These are phyloP conservation scores for Drosophila pseudotakahashii DNA, from an alignment of 2,888 invertebrate species.

Conservation along the genomic window DNA sequence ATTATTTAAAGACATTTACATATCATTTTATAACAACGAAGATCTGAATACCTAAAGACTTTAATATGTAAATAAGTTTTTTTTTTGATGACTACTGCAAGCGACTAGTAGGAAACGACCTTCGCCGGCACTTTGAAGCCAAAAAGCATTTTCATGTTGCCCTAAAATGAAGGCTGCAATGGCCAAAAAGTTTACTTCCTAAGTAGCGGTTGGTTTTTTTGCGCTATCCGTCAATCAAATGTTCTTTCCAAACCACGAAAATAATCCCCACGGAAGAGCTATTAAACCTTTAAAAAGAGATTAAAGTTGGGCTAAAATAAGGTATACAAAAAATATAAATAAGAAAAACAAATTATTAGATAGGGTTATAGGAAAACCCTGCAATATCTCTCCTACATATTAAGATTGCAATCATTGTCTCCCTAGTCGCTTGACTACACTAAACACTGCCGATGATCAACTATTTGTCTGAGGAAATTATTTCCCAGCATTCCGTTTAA, in stretches of 20 bases:
- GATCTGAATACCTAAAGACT: too few species aligned
- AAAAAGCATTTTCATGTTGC: constrained; percentile 17
- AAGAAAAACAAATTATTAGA: too few species aligned
- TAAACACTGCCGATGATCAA: neutral
- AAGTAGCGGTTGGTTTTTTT: neutral
- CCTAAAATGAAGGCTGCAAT: neutral
- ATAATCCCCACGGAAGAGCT: neutral
- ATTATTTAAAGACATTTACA: too few species aligned
- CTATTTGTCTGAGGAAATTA: constrained; percentile 2
- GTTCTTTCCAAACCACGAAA: too few species aligned
- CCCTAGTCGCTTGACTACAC: neutral
- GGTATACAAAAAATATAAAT: too few species aligned
- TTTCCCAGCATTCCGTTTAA: constrained; percentile 18
- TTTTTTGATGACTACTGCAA: neutral
- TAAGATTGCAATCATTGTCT: neutral
- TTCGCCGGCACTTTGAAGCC: neutral
- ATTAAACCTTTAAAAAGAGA: neutral
- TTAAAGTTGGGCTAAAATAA: too few species aligned
- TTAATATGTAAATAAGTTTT: neutral
- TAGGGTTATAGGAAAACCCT: too few species aligned
- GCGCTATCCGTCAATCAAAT: neutral
- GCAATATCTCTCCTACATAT: neutral
- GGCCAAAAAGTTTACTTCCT: neutral
- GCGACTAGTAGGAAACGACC: neutral
- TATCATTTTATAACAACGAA: too few species aligned